Base-by-base conservation (phyloP, 2,888 invertebrate genomes). In the Sarcophaga variegata region DNA sequence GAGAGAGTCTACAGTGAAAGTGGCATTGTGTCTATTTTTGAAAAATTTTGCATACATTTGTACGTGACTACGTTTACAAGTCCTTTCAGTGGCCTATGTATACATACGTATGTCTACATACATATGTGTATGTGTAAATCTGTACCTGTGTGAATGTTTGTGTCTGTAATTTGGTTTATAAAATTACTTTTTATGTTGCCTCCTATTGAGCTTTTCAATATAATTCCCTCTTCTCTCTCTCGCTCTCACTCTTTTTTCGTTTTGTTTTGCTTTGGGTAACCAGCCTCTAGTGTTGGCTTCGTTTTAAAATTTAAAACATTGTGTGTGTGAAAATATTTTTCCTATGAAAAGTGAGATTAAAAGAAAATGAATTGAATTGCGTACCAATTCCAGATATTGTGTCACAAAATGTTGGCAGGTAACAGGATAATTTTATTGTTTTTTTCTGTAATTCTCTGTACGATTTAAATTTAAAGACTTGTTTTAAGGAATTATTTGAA, bases 121-220 rank as follows among this genome's bases (percentile, higher is more conserved):
- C 10, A 10, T 37, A 37, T 10, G 37, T 37, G 8, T 37, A 37
- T 8, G 2, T 37, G 37, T 8, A 37, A 37, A 37, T 12, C 5
- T 45, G n/a, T 69, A n/a, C 27, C 72, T 62, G 14, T 20, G 54
- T 54, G 25, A 37, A 8, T 63, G 20, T 72, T 59, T 67, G 54
- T 80, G 62, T 70, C 45, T 74, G 66, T 60, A 80, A 80, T 45
- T 78, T 60, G 59, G 25, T 70, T 70, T 63, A 78, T 60, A 69
- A 69, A 66, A 62, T 59, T 59, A 45, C 45, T 47, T 20, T 14
- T 37, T 4, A n/a, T 74, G 20, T 75, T n/a, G 45, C 22, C 25
- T 74, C 6, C 47, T 85, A 77, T 77, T 72, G 45, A 81, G 69
- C 47, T 64, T 76, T 74, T 74, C 4, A 74, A 77, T 80, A 77